These are phyloP conservation scores for Fratercula arctica DNA, from an alignment of 2,797 vertebrate genomes.

Conservation along the genomic window DNA sequence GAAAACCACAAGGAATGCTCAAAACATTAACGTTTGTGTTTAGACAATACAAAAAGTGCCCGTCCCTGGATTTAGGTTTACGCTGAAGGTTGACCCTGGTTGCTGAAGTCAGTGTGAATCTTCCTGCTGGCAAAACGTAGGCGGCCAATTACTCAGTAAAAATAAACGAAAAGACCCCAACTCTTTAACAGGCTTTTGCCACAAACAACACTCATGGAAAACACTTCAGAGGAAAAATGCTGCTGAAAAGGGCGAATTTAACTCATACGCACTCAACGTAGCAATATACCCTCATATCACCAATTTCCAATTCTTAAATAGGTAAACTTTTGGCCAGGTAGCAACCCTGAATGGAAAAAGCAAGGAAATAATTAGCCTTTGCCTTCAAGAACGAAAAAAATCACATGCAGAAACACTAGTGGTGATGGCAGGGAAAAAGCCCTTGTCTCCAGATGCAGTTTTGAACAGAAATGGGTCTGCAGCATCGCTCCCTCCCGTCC, in stretches of 20 bases:
- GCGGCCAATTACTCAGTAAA: not conserved
- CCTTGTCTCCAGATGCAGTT: not conserved
- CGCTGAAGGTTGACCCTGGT: not conserved
- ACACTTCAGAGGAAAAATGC: not conserved
- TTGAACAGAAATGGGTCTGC: not conserved
- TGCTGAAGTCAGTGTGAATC: not conserved
- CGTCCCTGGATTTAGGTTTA: not conserved
- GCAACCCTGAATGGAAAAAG: not conserved
- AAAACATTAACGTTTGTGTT: not conserved
- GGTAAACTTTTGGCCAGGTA: not conserved
- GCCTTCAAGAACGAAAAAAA: not conserved
- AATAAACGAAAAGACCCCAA: not conserved
- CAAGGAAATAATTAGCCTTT: slow-evolving; percentile 28
- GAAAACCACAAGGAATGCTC: slow-evolving; percentile 37
- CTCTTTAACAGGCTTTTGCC: not conserved
- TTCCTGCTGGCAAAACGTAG: not conserved
- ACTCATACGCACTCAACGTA: not conserved
- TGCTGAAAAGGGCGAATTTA: not conserved
- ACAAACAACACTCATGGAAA: not conserved
- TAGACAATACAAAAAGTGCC: not conserved
- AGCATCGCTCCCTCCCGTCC: not conserved
- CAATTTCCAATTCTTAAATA: not conserved
- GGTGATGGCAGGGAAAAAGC: not conserved
- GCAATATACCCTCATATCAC: not conserved
- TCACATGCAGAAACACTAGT: not conserved